Evolutionary conservation across 2,888 invertebrate species (phyloP).

Genomic region (Nycteola revayana): DNA sequence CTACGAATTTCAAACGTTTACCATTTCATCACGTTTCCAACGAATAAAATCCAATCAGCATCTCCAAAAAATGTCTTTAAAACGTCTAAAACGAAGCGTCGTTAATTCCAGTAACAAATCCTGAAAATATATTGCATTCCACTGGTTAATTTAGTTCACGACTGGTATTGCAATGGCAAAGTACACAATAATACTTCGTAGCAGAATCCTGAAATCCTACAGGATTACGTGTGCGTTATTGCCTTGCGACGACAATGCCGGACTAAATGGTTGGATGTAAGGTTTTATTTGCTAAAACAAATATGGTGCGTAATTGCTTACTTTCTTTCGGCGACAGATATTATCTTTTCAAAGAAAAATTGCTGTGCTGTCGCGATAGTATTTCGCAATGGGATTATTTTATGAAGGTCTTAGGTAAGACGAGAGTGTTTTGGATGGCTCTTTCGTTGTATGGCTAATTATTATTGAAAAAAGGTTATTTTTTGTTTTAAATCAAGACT

Average conservation of each 20-base stretch:
- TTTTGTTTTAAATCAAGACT: no score
- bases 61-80: background rate
- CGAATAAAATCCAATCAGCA: no score
- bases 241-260: slow-evolving; percentile 39
- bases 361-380: no score
- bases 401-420: no score
- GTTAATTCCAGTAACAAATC: slow-evolving; percentile 46
- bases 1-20: no score
- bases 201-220: slow-evolving; percentile 41
- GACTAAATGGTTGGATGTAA: slow-evolving; percentile 41
- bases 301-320: slow-evolving; percentile 51
- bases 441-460: no score
- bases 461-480: no score
- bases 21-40: no score
- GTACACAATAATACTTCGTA: slow-evolving; percentile 52
- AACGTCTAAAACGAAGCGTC: slow-evolving; percentile 17
- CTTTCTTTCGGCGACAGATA: no score
- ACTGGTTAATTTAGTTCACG: slow-evolving; percentile 55
- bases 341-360: no score
- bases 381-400: no score
- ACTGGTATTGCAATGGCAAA: slow-evolving; percentile 44
- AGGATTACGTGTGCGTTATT: slow-evolving; percentile 66
- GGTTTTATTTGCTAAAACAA: slow-evolving; percentile 56
- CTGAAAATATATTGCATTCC: slow-evolving; percentile 58
- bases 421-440: no score